Conservation (phyloP, 2,888 invertebrate genomes). For the Empis stercorea region DNA sequence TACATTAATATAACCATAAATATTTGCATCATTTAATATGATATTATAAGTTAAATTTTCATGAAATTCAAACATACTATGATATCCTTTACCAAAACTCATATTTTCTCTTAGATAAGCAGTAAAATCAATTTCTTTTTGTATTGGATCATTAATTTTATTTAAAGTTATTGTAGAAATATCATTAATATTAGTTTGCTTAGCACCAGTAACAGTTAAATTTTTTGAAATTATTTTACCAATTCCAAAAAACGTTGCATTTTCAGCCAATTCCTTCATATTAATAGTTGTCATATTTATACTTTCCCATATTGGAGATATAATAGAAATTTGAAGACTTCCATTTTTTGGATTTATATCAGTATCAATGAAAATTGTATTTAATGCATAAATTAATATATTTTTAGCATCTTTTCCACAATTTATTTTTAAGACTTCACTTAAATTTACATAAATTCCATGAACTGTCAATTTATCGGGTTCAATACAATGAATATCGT, state of each 20-base stretch:
- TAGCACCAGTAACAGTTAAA: neutral
- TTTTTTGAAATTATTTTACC: neutral
- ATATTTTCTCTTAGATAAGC: no score
- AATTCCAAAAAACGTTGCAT: constrained; percentile 9
- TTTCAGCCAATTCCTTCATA: constrained; percentile 7
- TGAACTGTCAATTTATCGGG: neutral
- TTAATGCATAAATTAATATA: constrained; percentile 3
- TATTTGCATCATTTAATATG: neutral
- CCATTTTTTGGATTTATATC: neutral
- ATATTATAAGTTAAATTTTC: no score
- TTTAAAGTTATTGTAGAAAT: no score
- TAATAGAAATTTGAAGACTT: neutral
- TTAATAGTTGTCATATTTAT: neutral
- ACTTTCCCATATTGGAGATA: constrained; percentile 7
- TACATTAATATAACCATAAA: neutral
- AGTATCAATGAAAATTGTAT: constrained; percentile 6
- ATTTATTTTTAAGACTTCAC: neutral
- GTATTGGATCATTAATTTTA: no score
- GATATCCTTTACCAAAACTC: no score
- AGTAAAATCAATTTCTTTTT: no score
- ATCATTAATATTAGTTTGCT: neutral
- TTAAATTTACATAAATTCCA: neutral
- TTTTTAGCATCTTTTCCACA: neutral
- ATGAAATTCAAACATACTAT: no score
- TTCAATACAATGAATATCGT: neutral